Evolutionary conservation across 2,888 invertebrate genomes (phyloP), one percentile per base, ranked within the genome.

Genomic region (Phlogophora meticulosa): DNA sequence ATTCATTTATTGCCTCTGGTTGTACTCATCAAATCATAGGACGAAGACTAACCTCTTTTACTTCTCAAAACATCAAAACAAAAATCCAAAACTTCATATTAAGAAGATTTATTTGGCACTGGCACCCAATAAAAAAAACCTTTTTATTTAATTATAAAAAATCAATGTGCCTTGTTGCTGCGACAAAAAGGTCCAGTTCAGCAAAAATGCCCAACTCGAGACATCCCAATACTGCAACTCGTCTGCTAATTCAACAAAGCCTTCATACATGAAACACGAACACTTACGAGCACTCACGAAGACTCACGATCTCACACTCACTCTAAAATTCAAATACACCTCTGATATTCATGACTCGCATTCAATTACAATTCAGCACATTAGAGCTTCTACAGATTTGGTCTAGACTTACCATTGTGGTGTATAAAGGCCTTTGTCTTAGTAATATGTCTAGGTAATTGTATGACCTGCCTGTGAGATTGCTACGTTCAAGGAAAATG

Each of bases 351-450:
- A 75, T 55, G 64, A 61, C 32, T 65, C 20, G 15, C 36, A 43
- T 64, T 60, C 42, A 75, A 69, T 74, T 75, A 75, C 45, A 58
- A 65, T 61, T 61, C 49, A 58, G 76, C 38, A 65, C 64, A 65
- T 75, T 61, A 61, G 34, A 9, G 57, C 15, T 70, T 46, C 24
- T 13, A 58, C 24, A 56, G 55, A 61, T 62, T 75, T 34, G 24
- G 58, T 38, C 55, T 58, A 70, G 64, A 46, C 17, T 48, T 22
- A 48, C 42, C 10, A 61, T 51, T 61, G 60, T 59, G 22, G n/a
- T 36, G n/a, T 20, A 22, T 24, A 28, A 51, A 61, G 13, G 57
- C 64, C 17, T 75, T 51, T 61, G 61, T 75, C 60, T 45, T 20
- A 36, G 59, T 15, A 58, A 45, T 53, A 40, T 32, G 11, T 60